Evolutionary conservation across 2,888 invertebrate genomes (phyloP).

Genomic region (Liodrosophila aerea): DNA sequence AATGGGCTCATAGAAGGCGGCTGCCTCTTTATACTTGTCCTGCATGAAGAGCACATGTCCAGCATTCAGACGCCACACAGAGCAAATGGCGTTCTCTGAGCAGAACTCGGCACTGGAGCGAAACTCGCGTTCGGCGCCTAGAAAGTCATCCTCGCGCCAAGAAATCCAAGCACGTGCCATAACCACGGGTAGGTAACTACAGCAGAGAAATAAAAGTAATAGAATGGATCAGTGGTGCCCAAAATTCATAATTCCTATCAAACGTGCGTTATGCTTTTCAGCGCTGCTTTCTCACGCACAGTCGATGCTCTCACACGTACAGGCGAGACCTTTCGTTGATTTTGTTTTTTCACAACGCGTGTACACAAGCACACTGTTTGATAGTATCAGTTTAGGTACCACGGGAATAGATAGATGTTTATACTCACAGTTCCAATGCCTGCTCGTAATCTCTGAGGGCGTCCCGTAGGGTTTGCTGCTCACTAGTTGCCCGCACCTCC

Average conservation of each 20-base stretch:
- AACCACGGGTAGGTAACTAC: conserved; percentile 97
- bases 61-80: conserved; percentile 93
- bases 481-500: conserved; percentile 93
- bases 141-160: conserved; percentile 98
- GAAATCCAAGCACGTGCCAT: conserved; percentile 99
- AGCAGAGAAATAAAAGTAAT: too few relatives aligned
- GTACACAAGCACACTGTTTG: too few relatives aligned
- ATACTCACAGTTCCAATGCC: conserved; percentile 87
- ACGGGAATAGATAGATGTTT: conserved; percentile 6
- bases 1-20: conserved; percentile 98
- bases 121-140: conserved; percentile 98
- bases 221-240: too few relatives aligned
- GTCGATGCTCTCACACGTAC: too few relatives aligned
- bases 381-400: too few relatives aligned
- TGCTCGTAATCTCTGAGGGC: conserved; percentile 95
- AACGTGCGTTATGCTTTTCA: too few relatives aligned
- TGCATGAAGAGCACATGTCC: conserved; percentile 99
- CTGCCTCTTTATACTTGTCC: conserved; percentile 98
- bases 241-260: too few relatives aligned
- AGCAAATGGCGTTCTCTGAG: conserved; percentile 94
- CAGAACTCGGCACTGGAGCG: conserved; percentile 98
- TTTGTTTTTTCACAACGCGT: too few relatives aligned
- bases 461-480: conserved; percentile 94
- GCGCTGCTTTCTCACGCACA: too few relatives aligned
- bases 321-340: too few relatives aligned